A percentile compares a stretch with the other conserved stretches of the same genome.
phyloP scores from a whole-genome alignment of 2,888 invertebrate species.

The Hoplodrina blanda region DNA sequence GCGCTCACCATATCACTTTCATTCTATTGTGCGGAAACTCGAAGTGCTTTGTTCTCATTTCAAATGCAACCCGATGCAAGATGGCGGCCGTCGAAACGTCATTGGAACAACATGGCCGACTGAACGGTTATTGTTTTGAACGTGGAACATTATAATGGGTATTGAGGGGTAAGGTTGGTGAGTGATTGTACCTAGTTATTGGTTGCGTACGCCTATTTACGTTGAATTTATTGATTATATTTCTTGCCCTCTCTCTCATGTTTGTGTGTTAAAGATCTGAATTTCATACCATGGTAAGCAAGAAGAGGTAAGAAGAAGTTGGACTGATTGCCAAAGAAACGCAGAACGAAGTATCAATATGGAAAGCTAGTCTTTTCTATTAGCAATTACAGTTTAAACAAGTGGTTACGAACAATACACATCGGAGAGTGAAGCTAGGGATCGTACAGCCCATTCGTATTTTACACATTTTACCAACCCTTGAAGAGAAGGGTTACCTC shows the following conservation, averaged over 20 bases:
- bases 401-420: no score
- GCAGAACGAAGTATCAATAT: no score
- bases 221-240: not conserved
- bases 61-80: constrained; percentile 81
- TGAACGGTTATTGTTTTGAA: constrained; percentile 80
- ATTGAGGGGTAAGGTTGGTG: constrained; percentile 56
- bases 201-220: constrained; percentile 39
- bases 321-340: no score
- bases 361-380: no score
- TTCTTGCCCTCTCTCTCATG: not conserved
- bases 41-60: constrained; percentile 82
- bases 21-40: constrained; percentile 77
- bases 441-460: no score
- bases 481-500: no score
- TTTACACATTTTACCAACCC: no score
- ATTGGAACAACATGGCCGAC: constrained; percentile 64
- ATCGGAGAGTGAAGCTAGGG: no score
- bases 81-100: constrained; percentile 77
- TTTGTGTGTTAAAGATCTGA: not conserved
- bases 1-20: constrained; percentile 63
- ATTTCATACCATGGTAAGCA: not conserved
- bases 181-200: constrained; percentile 44
- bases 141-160: constrained; percentile 62
- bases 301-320: not conserved
- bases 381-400: no score